Percentiles rank a stretch among this genome's conserved stretches.
Conservation (phyloP, 2,113 vertebrate species). For the Pelusios castaneus region DNA sequence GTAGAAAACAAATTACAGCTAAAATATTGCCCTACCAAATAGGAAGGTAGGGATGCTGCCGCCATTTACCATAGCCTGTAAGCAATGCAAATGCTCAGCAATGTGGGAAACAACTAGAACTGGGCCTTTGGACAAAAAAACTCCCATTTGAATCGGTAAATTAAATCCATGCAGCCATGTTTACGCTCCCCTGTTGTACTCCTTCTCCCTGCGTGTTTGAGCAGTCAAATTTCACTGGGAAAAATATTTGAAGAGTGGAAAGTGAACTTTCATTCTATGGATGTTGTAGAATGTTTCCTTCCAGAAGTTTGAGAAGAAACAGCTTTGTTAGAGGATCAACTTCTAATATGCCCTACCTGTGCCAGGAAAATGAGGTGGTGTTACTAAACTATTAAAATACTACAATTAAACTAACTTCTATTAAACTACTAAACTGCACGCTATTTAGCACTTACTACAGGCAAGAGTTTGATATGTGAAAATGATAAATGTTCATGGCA, state of each 20-base stretch:
- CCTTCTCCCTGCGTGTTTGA: not conserved
- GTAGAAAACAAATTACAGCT: not conserved
- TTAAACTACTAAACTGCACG: not conserved
- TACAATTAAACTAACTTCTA: too few species aligned
- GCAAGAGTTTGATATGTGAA: not conserved
- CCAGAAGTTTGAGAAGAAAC: not conserved
- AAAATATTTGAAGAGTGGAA: not conserved
- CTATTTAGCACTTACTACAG: not conserved
- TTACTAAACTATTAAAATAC: too few species aligned
- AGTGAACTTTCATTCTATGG: not conserved
- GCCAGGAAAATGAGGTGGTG: fast-evolving
- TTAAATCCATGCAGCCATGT: not conserved
- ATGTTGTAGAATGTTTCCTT: not conserved
- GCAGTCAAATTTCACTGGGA: not conserved
- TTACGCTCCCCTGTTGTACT: not conserved
- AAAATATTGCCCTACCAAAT: not conserved
- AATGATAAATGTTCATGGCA: not conserved
- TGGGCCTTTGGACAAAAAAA: not conserved
- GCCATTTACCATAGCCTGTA: not conserved
- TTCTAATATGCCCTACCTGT: fast-evolving
- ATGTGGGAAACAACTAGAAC: not conserved
- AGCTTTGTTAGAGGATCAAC: not conserved
- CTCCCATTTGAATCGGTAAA: not conserved
- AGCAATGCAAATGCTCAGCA: not conserved
- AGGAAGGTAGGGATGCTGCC: not conserved